These are phyloP conservation scores for Tychaedon coryphoeus DNA, from an alignment of 2,113 vertebrate species.

Conservation along the genomic window DNA sequence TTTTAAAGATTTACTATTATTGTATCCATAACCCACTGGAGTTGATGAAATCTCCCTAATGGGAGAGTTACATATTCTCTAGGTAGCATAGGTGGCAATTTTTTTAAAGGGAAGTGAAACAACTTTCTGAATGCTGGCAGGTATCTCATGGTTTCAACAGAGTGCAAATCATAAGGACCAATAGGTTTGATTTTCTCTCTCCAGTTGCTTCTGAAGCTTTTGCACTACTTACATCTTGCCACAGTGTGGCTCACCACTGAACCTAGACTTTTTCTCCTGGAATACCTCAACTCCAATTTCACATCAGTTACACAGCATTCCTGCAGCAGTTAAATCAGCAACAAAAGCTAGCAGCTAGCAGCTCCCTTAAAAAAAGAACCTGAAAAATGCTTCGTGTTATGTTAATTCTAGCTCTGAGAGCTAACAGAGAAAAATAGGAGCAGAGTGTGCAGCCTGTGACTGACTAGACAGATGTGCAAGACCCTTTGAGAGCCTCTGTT, in stretches of 20 bases:
- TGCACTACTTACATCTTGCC: background rate
- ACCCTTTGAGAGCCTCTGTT: conserved; percentile 1
- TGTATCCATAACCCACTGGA: background rate
- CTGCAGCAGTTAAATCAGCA: background rate
- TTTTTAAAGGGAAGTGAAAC: background rate
- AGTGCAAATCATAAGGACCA: background rate
- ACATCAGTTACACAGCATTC: background rate
- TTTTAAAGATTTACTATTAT: background rate
- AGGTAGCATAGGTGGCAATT: background rate
- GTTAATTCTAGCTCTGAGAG: background rate
- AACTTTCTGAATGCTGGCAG: background rate
- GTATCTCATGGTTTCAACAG: background rate
- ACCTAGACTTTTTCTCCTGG: background rate
- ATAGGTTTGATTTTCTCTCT: background rate
- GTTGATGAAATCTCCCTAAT: background rate
- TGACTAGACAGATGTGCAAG: background rate
- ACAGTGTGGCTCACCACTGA: background rate
- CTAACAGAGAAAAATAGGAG: background rate
- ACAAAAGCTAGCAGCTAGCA: background rate
- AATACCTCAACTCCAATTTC: background rate
- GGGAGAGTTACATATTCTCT: background rate
- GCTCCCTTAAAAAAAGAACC: background rate
- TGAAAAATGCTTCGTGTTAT: background rate
- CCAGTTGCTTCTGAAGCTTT: background rate
- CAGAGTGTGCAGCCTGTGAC: background rate